These are phyloP conservation scores for Perca flavescens DNA, from an alignment of 2,113 vertebrate species.

Conservation along the genomic window DNA sequence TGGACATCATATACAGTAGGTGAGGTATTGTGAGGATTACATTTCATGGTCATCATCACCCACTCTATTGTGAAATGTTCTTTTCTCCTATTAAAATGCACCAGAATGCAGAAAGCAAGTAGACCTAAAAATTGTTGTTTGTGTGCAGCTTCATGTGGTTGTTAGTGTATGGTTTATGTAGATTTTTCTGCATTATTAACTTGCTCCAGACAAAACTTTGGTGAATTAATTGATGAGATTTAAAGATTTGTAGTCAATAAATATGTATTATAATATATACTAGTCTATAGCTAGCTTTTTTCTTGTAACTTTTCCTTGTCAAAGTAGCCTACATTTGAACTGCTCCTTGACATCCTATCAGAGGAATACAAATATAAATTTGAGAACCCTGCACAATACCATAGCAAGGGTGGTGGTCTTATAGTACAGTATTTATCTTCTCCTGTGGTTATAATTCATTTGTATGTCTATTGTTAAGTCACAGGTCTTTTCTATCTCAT, in stretches of 20 bases:
- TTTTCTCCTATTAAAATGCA: neutral
- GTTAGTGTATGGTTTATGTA: neutral
- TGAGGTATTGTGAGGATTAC: neutral
- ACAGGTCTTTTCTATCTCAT: too few species aligned
- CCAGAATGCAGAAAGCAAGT: neutral
- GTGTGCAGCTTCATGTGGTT: neutral
- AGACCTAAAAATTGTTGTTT: neutral
- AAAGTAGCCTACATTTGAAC: too few species aligned
- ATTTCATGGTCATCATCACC: neutral
- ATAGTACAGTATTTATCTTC: too few species aligned
- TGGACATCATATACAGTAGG: conserved; percentile 8
- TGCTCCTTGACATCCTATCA: too few species aligned
- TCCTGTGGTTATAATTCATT: too few species aligned
- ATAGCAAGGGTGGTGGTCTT: too few species aligned
- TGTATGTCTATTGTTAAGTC: too few species aligned
- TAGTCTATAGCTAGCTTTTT: neutral
- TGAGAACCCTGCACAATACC: too few species aligned
- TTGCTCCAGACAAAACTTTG: neutral
- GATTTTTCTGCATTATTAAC: conserved; percentile 11
- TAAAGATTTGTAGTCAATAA: neutral
- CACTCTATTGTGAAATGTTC: neutral
- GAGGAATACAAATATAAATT: too few species aligned
- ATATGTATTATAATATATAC: neutral
- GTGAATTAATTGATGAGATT: neutral
- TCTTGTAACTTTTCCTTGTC: too few species aligned